Evolutionary conservation across 2,888 invertebrate genomes (phyloP), one percentile per base, ranked within the genome.

Genomic region (Carpatolechia fugitivella): DNA sequence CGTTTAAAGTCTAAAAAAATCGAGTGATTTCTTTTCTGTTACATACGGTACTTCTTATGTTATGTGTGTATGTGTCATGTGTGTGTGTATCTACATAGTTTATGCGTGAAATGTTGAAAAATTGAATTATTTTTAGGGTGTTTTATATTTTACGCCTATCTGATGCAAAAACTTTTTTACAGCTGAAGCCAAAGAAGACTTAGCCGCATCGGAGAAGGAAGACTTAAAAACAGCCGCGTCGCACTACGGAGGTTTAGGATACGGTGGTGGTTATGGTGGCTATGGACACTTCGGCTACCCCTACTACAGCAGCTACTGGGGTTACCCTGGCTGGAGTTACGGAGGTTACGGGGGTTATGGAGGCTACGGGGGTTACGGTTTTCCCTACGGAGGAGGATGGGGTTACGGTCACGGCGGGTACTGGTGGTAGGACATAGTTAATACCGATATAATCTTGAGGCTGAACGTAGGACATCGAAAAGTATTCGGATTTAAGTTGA

Each of bases 141-240:
- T n/a, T n/a, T n/a, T n/a, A n/a, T n/a, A n/a, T n/a, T n/a, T n/a
- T n/a, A n/a, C n/a, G n/a, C n/a, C n/a, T n/a, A n/a, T n/a, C n/a
- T n/a, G n/a, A n/a, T n/a, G n/a, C n/a, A n/a, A n/a, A n/a, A n/a
- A n/a, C 14, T 1, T 14, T 16, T 16, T 44, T 44, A 7, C 44
- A 49, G 49, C 24, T 24, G 58, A 56, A 0, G 50, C 54, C 10
- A 70, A 74, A 24, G 75, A 79, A 44, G 81, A 82, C 49, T 55
- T 80, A 7, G 71, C 64, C 3, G 66, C 76, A 1, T 82, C 76
- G 1, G 83, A 81, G 2, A 81, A 84, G 16, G 85, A 82, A 11
- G 90, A 90, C 60, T 68, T 90, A 1, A 84, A 88, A 59, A 76
- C 88, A 0, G 85, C 85, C 0, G 90, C 90, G 0, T 80, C 89